Conservation (phyloP, 2,113 vertebrate genomes). For the Erythrolamprus reginae region DNA sequence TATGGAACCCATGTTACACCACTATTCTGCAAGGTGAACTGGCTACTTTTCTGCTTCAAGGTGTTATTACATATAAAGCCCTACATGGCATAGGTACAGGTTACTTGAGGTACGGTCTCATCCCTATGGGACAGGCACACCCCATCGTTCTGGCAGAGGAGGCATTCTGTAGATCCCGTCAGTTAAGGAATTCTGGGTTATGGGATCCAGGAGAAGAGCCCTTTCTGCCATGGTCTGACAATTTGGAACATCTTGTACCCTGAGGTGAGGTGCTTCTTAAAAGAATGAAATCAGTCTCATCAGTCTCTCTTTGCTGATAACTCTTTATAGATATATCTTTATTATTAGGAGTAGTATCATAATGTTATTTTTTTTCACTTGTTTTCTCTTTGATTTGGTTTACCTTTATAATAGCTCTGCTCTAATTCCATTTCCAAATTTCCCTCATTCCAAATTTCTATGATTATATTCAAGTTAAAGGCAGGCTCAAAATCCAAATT, state of each 20-base stretch:
- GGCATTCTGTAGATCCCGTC: neutral
- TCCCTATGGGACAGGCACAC: neutral
- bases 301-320: neutral
- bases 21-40: neutral
- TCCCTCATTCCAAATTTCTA: neutral
- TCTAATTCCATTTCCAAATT: neutral
- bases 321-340: neutral
- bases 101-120: neutral
- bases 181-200: neutral
- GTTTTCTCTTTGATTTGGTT: neutral
- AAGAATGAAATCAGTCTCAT: neutral
- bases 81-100: neutral
- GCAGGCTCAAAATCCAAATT: neutral
- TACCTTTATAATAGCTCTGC: neutral
- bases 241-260: neutral
- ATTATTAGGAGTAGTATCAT: neutral
- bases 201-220: neutral
- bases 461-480: neutral
- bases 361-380: neutral
- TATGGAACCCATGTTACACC: neutral
- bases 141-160: neutral
- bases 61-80: neutral
- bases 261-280: neutral
- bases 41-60: neutral
- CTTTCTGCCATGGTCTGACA: neutral